Percentiles rank a stretch among this genome's conserved stretches.
These are phyloP conservation scores for Apoda limacodes DNA, from an alignment of 2,888 invertebrate genomes.

Conservation along the genomic window DNA sequence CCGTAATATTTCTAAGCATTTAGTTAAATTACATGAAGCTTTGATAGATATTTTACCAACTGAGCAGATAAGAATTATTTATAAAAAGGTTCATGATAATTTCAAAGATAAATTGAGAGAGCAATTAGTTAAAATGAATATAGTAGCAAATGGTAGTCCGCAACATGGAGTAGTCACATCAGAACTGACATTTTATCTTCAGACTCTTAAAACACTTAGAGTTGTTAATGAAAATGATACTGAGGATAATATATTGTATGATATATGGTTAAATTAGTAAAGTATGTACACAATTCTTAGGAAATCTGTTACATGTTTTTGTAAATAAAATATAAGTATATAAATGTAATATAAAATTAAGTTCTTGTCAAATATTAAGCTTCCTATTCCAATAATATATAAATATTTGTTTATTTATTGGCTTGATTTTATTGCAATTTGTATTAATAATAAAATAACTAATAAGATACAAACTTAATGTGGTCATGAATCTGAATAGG, in stretches of 20 bases:
- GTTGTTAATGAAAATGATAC: constrained; percentile 80
- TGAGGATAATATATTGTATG: constrained; percentile 81
- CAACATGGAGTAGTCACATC: constrained; percentile 96
- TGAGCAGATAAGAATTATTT: constrained; percentile 80
- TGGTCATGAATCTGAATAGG: too few relatives aligned
- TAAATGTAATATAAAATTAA: not conserved
- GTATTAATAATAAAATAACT: too few relatives aligned
- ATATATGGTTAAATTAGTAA: constrained; percentile 80
- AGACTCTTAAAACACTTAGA: constrained; percentile 84
- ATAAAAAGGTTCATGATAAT: constrained; percentile 82
- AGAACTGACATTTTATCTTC: constrained; percentile 90
- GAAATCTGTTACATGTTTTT: too few relatives aligned
- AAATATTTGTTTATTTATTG: too few relatives aligned
- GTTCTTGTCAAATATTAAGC: not conserved
- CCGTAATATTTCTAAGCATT: constrained; percentile 87
- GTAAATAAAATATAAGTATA: too few relatives aligned
- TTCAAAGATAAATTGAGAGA: constrained; percentile 90
- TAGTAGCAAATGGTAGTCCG: constrained; percentile 95
- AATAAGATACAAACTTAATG: too few relatives aligned
- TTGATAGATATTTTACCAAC: constrained; percentile 86
- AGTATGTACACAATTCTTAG: too few relatives aligned
- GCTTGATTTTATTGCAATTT: too few relatives aligned
- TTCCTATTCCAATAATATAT: not conserved
- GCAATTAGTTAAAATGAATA: constrained; percentile 86
- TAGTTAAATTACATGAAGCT: constrained; percentile 92